These are phyloP conservation scores for Nasonia giraulti DNA, from an alignment of 1,140 invertebrate genomes.

Conservation along the genomic window DNA sequence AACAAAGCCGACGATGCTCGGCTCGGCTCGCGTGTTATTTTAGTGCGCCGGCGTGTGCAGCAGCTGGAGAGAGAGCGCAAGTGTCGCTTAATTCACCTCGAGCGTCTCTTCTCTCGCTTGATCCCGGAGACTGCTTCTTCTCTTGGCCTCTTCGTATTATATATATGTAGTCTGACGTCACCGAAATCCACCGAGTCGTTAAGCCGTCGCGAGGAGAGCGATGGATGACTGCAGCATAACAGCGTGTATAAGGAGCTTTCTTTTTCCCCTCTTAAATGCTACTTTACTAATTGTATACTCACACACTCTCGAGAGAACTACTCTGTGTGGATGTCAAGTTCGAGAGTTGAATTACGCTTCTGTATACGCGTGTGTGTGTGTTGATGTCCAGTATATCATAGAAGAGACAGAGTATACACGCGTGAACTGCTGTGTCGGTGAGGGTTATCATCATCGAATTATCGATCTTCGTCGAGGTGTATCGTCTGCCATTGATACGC, in stretches of 20 bases:
- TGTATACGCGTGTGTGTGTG: neutral
- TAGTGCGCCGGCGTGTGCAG: constrained; percentile 15
- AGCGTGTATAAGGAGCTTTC: neutral
- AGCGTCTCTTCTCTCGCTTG: neutral
- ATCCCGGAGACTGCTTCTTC: neutral
- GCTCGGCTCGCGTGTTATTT: constrained; percentile 31
- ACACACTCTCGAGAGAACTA: too few relatives aligned
- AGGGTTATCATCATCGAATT: neutral
- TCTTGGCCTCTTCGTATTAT: too few relatives aligned
- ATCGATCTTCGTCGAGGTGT: neutral
- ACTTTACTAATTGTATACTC: neutral
- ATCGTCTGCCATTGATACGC: constrained; percentile 5
- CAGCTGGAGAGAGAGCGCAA: constrained; percentile 6
- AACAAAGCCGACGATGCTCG: constrained; percentile 6
- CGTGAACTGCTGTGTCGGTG: neutral
- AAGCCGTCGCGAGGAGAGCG: neutral
- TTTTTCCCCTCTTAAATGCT: neutral
- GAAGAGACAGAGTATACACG: neutral
- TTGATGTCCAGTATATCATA: too few relatives aligned
- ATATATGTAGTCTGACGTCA: neutral
- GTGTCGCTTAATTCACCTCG: constrained; percentile 30
- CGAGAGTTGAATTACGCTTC: neutral
- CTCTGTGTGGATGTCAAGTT: constrained; percentile 34
- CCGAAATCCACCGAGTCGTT: neutral
- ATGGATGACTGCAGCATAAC: neutral